A percentile compares a stretch with the other conserved stretches of the same genome.
Conservation (phyloP, 2,888 invertebrate genomes). For the Chrysomela aeneicollis region DNA sequence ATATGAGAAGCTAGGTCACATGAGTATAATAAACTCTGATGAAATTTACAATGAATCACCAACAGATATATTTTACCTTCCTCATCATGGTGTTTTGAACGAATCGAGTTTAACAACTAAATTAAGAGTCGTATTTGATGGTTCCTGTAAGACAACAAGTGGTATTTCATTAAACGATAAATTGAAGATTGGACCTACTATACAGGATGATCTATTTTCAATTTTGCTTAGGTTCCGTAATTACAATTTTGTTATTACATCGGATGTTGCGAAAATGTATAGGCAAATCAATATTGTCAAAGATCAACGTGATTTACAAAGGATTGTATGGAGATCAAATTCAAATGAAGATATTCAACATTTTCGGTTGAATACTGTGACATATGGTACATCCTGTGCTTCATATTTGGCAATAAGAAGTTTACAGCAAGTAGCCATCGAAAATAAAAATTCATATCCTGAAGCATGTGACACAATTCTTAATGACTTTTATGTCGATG, state of each 20-base stretch:
- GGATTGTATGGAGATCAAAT: conserved; percentile 10
- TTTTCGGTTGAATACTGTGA: conserved; percentile 21
- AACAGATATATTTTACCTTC: conserved; percentile 29
- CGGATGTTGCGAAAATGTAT: conserved; percentile 25
- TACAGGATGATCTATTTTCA: conserved; percentile 29
- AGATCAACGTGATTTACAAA: conserved; percentile 19
- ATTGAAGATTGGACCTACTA: conserved; percentile 23
- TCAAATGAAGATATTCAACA: neutral
- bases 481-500: conserved; percentile 29
- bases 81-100: conserved; percentile 33
- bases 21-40: conserved; percentile 29
- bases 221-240: conserved; percentile 24
- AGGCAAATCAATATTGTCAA: conserved; percentile 11
- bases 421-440: conserved; percentile 19
- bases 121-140: too few species aligned
- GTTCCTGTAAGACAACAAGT: conserved; percentile 23
- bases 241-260: too few species aligned
- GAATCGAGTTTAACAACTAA: conserved; percentile 36
- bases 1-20: conserved; percentile 37
- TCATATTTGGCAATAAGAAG: conserved; percentile 17
- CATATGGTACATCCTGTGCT: conserved; percentile 25
- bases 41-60: neutral
- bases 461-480: conserved; percentile 7
- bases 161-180: conserved; percentile 32
- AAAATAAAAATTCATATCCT: conserved; percentile 7